Evolutionary conservation across 2,113 vertebrate genomes (phyloP).

Genomic region (Smithornis capensis): DNA sequence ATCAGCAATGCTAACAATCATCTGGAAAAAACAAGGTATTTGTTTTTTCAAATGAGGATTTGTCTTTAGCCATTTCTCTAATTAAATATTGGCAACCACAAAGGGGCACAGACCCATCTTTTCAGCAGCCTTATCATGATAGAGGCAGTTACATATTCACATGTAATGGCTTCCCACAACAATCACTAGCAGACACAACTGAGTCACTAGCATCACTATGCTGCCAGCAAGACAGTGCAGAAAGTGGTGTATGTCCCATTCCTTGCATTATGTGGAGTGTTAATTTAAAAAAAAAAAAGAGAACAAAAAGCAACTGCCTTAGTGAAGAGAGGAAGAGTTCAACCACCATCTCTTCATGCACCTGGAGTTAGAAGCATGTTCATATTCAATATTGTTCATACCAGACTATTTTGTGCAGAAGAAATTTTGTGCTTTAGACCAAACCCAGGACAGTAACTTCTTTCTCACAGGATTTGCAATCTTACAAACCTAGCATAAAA

Average conservation of each 20-base stretch:
- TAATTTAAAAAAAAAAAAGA: too few species aligned
- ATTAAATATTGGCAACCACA: not conserved
- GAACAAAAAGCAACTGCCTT: not conserved
- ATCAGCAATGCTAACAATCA: not conserved
- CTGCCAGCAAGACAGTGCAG: not conserved
- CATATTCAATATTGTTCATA: not conserved
- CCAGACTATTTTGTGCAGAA: not conserved
- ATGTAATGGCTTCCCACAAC: not conserved
- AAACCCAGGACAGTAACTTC: not conserved
- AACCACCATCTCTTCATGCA: not conserved
- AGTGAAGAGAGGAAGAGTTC: not conserved
- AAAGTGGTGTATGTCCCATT: not conserved
- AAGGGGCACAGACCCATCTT: not conserved
- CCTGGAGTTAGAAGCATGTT: not conserved
- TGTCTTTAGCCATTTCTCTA: not conserved
- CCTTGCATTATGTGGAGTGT: fast-evolving
- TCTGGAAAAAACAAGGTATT: not conserved
- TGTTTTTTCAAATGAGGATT: not conserved
- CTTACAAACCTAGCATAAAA: not conserved
- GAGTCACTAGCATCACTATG: not conserved
- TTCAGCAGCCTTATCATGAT: not conserved
- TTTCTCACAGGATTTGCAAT: not conserved
- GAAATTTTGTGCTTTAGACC: not conserved
- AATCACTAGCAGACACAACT: not conserved
- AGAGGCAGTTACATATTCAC: not conserved